Evolutionary conservation across 2,113 vertebrate species (phyloP).

Genomic region (Acrocephalus arundinaceus): DNA sequence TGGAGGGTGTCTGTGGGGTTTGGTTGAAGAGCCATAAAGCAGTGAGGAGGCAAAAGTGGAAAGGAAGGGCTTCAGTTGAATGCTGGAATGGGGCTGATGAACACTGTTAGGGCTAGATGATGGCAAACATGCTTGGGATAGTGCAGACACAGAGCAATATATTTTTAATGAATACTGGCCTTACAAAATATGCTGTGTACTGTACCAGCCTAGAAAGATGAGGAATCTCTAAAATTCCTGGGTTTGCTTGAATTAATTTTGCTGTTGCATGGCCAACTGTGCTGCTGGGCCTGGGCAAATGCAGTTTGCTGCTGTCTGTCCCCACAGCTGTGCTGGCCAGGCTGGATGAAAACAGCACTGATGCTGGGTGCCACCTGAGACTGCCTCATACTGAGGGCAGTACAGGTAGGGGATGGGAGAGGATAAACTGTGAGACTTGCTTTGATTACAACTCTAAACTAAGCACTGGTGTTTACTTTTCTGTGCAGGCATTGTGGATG

Average conservation of each 20-base stretch:
- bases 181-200: not conserved
- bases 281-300: not conserved
- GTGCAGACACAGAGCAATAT: not conserved
- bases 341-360: not conserved
- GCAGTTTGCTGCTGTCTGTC: not conserved
- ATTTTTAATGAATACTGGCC: not conserved
- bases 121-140: not conserved
- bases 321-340: not conserved
- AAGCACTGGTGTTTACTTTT: not conserved
- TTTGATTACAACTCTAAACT: not conserved
- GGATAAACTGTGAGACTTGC: not conserved
- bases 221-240: not conserved
- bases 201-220: not conserved
- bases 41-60: not conserved
- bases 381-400: not conserved
- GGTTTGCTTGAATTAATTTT: not conserved
- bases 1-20: not conserved
- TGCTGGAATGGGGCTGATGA: not conserved
- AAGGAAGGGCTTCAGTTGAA: not conserved
- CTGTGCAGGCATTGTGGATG: fast-evolving
- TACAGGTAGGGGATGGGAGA: not conserved
- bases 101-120: no score
- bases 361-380: not conserved
- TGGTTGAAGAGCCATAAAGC: not conserved
- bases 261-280: not conserved